These are phyloP conservation scores for Zaprionus lineosus DNA, from an alignment of 2,888 invertebrate species.

Conservation along the genomic window DNA sequence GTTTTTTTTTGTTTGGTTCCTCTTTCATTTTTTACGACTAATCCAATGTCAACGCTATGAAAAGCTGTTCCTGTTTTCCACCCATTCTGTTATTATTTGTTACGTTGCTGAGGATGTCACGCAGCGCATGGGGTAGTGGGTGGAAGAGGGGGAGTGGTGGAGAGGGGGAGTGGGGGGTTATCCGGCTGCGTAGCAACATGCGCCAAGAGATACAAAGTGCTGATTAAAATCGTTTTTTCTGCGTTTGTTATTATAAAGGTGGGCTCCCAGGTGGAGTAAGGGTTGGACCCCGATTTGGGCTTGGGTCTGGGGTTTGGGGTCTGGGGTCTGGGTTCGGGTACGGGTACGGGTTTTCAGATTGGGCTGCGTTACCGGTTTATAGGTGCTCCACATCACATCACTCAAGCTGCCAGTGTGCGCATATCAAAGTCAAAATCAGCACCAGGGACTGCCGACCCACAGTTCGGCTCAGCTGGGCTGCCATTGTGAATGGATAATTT, in stretches of 20 bases:
- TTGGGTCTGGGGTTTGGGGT: not conserved
- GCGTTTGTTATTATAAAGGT: conserved; percentile 62
- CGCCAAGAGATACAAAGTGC: conserved; percentile 71
- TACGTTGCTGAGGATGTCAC: conserved; percentile 57
- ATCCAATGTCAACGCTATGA: conserved; percentile 71
- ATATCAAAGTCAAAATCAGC: conserved; percentile 76
- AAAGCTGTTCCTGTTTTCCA: conserved; percentile 49
- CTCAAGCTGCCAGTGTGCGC: conserved; percentile 56
- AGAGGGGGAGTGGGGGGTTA: not conserved
- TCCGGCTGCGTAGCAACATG: conserved; percentile 53
- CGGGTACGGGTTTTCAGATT: conserved; percentile 12
- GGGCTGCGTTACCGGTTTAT: conserved; percentile 2
- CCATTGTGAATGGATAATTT: conserved; percentile 62
- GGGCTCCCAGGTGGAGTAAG: conserved; percentile 16
- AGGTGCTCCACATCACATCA: conserved; percentile 48
- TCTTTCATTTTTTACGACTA: conserved; percentile 61
- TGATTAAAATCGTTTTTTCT: conserved; percentile 66
- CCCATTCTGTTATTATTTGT: conserved; percentile 30
- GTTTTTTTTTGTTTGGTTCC: conserved; percentile 26
- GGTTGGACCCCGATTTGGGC: conserved; percentile 20
- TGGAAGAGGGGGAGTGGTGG: not conserved
- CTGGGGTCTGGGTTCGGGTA: not conserved
- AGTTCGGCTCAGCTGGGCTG: conserved; percentile 30
- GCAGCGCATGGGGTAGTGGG: conserved; percentile 8
- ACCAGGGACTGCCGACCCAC: conserved; percentile 40